These are phyloP conservation scores for Pandion haliaetus DNA, from an alignment of 2,113 vertebrate genomes.

Conservation along the genomic window DNA sequence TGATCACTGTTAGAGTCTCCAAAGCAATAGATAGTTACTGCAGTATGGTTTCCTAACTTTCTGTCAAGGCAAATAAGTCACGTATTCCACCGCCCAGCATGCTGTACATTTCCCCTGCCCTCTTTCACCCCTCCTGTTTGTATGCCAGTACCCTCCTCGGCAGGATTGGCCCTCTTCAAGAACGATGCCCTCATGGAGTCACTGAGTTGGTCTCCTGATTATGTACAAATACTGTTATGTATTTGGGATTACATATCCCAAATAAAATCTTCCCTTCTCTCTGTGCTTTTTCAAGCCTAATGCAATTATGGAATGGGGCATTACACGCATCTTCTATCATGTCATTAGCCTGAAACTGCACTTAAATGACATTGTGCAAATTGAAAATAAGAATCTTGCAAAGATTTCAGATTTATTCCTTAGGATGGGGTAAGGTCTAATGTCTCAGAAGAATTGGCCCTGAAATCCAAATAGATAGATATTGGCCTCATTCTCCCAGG, in stretches of 20 bases:
- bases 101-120: not conserved
- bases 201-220: not conserved
- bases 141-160: not conserved
- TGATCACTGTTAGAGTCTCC: not conserved
- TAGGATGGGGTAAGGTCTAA: rapidly evolving
- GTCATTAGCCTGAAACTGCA: not conserved
- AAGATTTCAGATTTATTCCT: not conserved
- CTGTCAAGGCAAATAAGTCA: not conserved
- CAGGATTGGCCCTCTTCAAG: not conserved
- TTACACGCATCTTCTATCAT: not conserved
- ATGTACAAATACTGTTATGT: not conserved
- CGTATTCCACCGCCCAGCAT: not conserved
- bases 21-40: not conserved
- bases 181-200: not conserved
- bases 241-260: not conserved
- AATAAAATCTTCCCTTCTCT: not conserved
- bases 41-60: not conserved
- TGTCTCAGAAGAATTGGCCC: not conserved
- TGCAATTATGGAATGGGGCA: not conserved
- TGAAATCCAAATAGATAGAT: not conserved
- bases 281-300: not conserved
- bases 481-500: not conserved
- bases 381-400: not conserved
- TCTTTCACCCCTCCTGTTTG: not conserved
- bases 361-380: not conserved